phyloP scores from a whole-genome alignment of 2,113 vertebrate species.

The Toxotes chatareus region DNA sequence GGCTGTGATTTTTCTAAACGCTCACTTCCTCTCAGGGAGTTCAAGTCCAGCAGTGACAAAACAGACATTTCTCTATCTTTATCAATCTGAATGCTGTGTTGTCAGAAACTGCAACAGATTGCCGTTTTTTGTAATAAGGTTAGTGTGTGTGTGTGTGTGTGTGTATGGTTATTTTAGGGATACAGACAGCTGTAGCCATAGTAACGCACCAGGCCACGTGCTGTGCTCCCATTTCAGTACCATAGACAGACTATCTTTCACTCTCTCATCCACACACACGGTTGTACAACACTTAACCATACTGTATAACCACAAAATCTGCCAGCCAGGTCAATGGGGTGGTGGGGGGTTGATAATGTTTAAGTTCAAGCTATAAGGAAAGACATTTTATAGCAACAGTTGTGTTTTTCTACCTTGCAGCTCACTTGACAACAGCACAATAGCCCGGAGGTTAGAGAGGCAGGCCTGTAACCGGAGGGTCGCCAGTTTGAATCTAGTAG shows the following conservation, averaged over 20 bases:
- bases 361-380: not conserved
- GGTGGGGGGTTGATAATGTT: not conserved
- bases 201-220: slow-evolving; percentile 73
- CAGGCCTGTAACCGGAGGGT: slow-evolving; percentile 61
- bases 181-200: slow-evolving; percentile 80
- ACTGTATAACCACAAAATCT: not conserved
- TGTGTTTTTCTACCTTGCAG: slow-evolving; percentile 10
- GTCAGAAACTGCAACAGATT: slow-evolving; percentile 55
- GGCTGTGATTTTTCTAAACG: slow-evolving; percentile 18
- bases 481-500: slow-evolving; percentile 49
- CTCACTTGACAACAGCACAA: slow-evolving; percentile 33
- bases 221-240: slow-evolving; percentile 73
- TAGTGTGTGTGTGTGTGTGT: slow-evolving; percentile 50
- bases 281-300: slow-evolving; percentile 7
- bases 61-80: slow-evolving; percentile 26
- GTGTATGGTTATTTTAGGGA: slow-evolving; percentile 77
- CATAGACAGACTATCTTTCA: slow-evolving; percentile 50
- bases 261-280: not conserved
- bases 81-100: slow-evolving; percentile 23
- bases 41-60: slow-evolving; percentile 7
- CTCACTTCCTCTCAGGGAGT: not conserved
- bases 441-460: slow-evolving; percentile 52
- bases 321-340: slow-evolving; percentile 25
- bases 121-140: slow-evolving; percentile 64
- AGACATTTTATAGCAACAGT: slow-evolving; percentile 20